phyloP scores from a whole-genome alignment of 2,888 invertebrate genomes.

The Chaitophorus viminalis region DNA sequence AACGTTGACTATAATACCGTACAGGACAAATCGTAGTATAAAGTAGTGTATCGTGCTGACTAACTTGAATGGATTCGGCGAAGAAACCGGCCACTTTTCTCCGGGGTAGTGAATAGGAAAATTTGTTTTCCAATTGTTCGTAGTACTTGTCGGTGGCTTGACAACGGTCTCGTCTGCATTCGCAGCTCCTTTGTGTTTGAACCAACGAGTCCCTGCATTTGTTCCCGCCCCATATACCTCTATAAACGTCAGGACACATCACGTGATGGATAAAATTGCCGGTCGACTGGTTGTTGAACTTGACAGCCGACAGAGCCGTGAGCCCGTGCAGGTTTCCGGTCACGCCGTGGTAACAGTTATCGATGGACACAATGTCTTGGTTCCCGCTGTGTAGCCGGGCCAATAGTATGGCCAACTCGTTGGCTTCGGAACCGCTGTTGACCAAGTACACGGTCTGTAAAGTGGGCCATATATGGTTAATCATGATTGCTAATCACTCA shows the following conservation, averaged over 20 bases:
- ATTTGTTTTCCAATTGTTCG: constrained; percentile 81
- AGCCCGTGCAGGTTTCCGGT: constrained; percentile 83
- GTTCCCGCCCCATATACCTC: constrained; percentile 89
- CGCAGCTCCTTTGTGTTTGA: constrained; percentile 77
- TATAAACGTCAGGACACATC: constrained; percentile 91
- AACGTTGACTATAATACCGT: no score
- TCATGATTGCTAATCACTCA: no score
- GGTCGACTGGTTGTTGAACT: constrained; percentile 78
- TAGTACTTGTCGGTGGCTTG: constrained; percentile 82
- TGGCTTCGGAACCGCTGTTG: constrained; percentile 97
- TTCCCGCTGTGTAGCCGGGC: constrained; percentile 86
- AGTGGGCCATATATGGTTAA: no score
- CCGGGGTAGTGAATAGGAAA: constrained; percentile 81
- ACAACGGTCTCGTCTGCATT: constrained; percentile 75
- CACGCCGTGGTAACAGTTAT: constrained; percentile 93
- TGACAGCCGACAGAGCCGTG: constrained; percentile 83
- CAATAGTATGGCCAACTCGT: constrained; percentile 90
- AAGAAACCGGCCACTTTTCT: constrained; percentile 88
- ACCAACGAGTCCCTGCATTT: constrained; percentile 88
- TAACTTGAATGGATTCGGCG: constrained; percentile 90
- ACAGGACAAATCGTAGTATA: no score
- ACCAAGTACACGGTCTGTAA: constrained; percentile 87
- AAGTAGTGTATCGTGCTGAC: not conserved
- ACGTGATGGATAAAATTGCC: constrained; percentile 82
- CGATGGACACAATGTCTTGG: constrained; percentile 85